Percentiles rank a stretch among this genome's conserved stretches.
Conservation (phyloP, 2,888 invertebrate genomes). For the Andrena marginata region DNA sequence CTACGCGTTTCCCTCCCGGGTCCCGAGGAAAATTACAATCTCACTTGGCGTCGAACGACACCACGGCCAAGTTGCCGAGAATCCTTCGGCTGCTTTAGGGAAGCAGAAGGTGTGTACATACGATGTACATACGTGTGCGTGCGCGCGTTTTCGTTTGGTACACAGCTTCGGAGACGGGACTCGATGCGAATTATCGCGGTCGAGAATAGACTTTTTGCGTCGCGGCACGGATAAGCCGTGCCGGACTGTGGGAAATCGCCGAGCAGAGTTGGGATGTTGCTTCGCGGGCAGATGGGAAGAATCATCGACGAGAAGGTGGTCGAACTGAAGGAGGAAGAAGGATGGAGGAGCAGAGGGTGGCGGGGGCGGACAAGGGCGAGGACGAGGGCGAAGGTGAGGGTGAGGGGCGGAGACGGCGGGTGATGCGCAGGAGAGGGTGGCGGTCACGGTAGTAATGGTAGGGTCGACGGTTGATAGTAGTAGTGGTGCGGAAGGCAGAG, state of each 20-base stretch:
- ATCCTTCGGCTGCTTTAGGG: too few relatives aligned
- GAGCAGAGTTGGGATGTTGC: conserved; percentile 48
- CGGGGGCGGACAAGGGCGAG: conserved; percentile 11
- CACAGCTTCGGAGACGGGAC: not conserved
- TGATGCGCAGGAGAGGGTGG: conserved; percentile 52
- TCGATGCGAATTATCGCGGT: not conserved
- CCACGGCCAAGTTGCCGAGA: too few relatives aligned
- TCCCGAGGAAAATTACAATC: not conserved
- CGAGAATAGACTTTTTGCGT: not conserved
- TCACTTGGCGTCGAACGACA: too few relatives aligned
- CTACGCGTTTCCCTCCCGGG: too few relatives aligned
- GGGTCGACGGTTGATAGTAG: conserved; percentile 49
- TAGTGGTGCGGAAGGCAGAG: conserved; percentile 55
- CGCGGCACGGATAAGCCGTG: not conserved
- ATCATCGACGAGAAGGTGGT: conserved; percentile 56
- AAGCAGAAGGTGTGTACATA: too few relatives aligned
- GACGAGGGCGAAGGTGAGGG: conserved; percentile 7
- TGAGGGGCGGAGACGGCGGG: conserved; percentile 23
- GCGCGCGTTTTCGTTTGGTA: not conserved
- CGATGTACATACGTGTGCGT: too few relatives aligned
- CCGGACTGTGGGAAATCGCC: conserved; percentile 35
- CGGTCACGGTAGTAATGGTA: conserved; percentile 63
- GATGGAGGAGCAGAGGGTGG: conserved; percentile 4
- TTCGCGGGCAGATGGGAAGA: conserved; percentile 61
- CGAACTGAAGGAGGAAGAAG: conserved; percentile 29